phyloP scores from a whole-genome alignment of 37 sponge, comb jelly and placozoan genomes.

The Bolinopsis microptera region DNA sequence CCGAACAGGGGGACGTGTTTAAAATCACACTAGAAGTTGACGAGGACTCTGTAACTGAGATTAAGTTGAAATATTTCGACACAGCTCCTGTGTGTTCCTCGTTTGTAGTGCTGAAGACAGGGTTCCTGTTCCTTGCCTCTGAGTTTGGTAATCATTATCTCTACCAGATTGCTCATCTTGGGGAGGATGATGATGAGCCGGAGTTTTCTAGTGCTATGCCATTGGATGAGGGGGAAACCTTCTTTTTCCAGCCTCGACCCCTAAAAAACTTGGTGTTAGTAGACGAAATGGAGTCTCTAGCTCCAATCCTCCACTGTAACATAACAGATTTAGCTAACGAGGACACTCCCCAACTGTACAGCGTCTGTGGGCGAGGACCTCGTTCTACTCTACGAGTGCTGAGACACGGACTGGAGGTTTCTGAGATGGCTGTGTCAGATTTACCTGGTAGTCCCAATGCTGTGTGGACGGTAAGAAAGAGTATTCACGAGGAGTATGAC shows the following conservation, averaged over 20 bases:
- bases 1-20: constrained; percentile 96
- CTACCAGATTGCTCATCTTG: constrained; percentile 72
- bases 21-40: constrained; percentile 82
- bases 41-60: constrained; percentile 74
- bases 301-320: constrained; percentile 86
- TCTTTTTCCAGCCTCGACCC: constrained; percentile 89
- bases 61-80: constrained; percentile 96
- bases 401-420: constrained; percentile 94
- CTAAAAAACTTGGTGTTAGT: constrained; percentile 89
- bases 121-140: constrained; percentile 91
- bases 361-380: constrained; percentile 97
- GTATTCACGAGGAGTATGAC: constrained; percentile 82
- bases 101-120: constrained; percentile 90
- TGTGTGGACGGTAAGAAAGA: constrained; percentile 47
- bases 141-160: constrained; percentile 98
- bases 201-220: constrained; percentile 93
- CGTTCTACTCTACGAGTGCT: constrained; percentile 93
- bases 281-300: constrained; percentile 91
- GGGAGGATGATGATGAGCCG: constrained; percentile 95
- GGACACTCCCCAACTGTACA: constrained; percentile 98
- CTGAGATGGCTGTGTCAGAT: constrained; percentile 99
- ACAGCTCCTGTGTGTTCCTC: constrained; percentile 89
- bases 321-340: constrained; percentile 92
- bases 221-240: constrained; percentile 93
- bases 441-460: constrained; percentile 97